Evolutionary conservation across 1,140 invertebrate species (phyloP).

Genomic region (Conus ventricosus): DNA sequence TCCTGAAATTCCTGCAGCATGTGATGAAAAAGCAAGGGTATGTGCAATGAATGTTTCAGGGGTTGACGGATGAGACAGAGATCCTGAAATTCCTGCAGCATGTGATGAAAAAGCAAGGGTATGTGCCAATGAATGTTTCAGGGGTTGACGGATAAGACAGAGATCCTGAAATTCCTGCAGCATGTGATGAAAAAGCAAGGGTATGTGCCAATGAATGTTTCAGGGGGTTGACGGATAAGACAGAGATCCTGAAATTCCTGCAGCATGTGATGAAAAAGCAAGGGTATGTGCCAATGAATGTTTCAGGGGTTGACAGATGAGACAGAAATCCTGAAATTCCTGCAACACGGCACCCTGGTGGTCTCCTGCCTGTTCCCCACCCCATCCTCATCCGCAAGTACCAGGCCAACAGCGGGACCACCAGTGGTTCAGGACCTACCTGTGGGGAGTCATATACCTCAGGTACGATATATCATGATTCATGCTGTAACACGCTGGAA

Average conservation of each 20-base stretch:
- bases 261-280: neutral
- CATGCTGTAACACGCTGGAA: no score
- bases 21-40: no score
- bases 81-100: no score
- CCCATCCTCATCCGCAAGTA: slow-evolving; percentile 99
- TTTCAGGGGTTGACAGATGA: slow-evolving; percentile 96
- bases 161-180: slow-evolving; percentile 99
- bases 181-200: slow-evolving; percentile 67
- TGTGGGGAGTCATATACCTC: slow-evolving; percentile 99
- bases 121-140: slow-evolving; percentile 69
- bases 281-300: neutral
- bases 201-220: no score
- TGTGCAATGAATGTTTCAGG: no score
- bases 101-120: neutral
- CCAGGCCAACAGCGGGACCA: slow-evolving; percentile 98
- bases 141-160: slow-evolving; percentile 98
- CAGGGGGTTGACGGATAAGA: no score
- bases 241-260: no score
- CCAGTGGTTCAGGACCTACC: slow-evolving; percentile 99
- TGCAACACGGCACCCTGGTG: slow-evolving; percentile 97
- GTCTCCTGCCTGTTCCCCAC: slow-evolving; percentile 97
- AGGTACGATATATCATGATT: slow-evolving; percentile 78
- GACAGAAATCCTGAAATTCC: slow-evolving; percentile 98
- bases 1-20: slow-evolving; percentile 98
- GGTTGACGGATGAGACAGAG: no score